Conservation (phyloP, 1,140 invertebrate genomes). For the Micrasema minimum region DNA sequence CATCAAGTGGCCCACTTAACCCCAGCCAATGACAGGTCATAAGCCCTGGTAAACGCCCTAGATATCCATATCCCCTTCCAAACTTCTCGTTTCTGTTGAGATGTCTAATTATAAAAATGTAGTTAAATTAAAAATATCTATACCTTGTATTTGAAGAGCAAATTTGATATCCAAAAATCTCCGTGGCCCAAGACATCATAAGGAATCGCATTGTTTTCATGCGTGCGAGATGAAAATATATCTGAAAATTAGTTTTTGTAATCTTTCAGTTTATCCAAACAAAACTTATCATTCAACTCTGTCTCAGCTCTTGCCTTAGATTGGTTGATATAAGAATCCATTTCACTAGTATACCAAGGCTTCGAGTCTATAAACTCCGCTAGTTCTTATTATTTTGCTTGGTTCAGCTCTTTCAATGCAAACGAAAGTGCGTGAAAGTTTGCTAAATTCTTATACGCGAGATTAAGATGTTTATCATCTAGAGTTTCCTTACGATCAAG, state of each 20-base stretch:
- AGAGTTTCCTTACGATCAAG: slow-evolving; percentile 11
- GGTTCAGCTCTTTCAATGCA: slow-evolving; percentile 22
- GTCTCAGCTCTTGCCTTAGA: neutral
- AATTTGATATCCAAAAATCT: slow-evolving; percentile 34
- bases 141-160: slow-evolving; percentile 40
- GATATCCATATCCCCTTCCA: too few relatives aligned
- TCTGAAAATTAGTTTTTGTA: neutral
- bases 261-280: neutral
- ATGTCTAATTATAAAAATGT: too few relatives aligned
- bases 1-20: too few relatives aligned
- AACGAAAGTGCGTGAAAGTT: slow-evolving; percentile 31
- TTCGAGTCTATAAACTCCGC: slow-evolving; percentile 9
- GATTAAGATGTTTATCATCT: slow-evolving; percentile 18
- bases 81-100: too few relatives aligned
- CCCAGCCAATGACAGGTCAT: too few relatives aligned
- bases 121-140: too few relatives aligned
- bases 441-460: slow-evolving; percentile 26
- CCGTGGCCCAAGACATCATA: slow-evolving; percentile 37
- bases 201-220: neutral
- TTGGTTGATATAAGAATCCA: neutral
- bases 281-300: neutral
- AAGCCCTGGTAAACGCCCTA: too few relatives aligned
- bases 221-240: neutral
- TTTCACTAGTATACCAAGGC: neutral
- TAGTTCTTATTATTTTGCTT: neutral